Conservation (phyloP, 2,797 vertebrate species). For the Hybognathus amarus region DNA sequence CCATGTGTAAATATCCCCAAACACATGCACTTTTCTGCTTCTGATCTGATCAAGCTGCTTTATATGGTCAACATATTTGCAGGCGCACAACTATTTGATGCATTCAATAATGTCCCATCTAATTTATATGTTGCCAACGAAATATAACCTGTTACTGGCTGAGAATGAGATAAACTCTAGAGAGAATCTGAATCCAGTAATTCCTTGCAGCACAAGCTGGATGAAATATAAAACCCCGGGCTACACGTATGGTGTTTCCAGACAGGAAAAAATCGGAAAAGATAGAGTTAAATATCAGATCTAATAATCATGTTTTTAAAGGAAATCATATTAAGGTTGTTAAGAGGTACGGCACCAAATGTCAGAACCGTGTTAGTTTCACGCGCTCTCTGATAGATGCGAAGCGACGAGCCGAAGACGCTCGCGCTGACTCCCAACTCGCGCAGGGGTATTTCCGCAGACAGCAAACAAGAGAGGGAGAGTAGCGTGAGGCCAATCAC, state of each 20-base stretch:
- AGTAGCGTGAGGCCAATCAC: constrained; percentile 57
- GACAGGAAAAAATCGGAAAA: constrained; percentile 57
- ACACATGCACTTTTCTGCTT: constrained; percentile 1
- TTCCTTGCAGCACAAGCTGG: constrained; percentile 25
- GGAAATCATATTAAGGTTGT: constrained; percentile 69
- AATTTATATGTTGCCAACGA: constrained; percentile 21
- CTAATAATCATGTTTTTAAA: constrained; percentile 71
- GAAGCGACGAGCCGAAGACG: constrained; percentile 68
- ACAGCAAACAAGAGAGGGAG: constrained; percentile 72
- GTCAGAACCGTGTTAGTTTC: constrained; percentile 70
- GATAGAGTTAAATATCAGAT: constrained; percentile 71
- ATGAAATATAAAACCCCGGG: constrained; percentile 51
- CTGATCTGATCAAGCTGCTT: constrained; percentile 22
- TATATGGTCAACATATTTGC: not conserved
- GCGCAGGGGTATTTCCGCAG: constrained; percentile 76
- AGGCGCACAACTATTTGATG: not conserved
- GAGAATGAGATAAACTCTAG: constrained; percentile 26
- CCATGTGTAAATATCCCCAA: not conserved
- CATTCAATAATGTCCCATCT: constrained; percentile 23
- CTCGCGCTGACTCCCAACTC: constrained; percentile 65
- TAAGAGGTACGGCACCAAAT: constrained; percentile 69
- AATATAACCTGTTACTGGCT: constrained; percentile 27
- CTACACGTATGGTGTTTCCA: constrained; percentile 50
- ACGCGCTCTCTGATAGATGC: constrained; percentile 71
- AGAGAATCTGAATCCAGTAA: constrained; percentile 40